These are phyloP conservation scores for Colinus virginianus DNA, from an alignment of 2,113 vertebrate species.

Conservation along the genomic window DNA sequence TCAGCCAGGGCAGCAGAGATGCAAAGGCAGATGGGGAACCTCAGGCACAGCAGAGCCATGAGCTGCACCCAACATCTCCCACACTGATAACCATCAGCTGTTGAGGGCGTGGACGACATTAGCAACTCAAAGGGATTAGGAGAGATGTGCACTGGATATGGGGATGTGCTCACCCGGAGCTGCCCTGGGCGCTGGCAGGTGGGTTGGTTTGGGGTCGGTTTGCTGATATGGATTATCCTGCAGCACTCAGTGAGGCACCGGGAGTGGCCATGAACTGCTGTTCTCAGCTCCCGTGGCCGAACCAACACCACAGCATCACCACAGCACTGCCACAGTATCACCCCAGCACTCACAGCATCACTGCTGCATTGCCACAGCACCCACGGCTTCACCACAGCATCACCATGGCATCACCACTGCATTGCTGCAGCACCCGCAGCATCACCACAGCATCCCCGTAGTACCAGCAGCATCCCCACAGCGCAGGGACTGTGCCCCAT, in stretches of 20 bases:
- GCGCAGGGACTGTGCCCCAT: accelerated
- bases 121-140: background rate
- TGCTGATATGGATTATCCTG: background rate
- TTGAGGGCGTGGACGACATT: background rate
- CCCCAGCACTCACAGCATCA: background rate
- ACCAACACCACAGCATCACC: background rate
- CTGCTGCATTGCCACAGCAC: background rate
- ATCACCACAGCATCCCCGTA: no score
- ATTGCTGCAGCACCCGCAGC: background rate
- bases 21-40: background rate
- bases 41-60: accelerated
- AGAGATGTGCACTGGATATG: background rate
- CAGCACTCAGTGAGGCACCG: background rate
- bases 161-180: background rate
- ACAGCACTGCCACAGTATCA: background rate
- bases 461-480: background rate
- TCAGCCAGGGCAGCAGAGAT: background rate
- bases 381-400: background rate
- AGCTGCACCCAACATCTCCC: constrained; percentile 15
- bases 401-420: background rate
- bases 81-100: constrained; percentile 3
- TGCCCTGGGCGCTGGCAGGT: background rate
- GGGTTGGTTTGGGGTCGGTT: background rate
- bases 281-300: background rate
- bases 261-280: background rate